Conservation (phyloP, 2,113 vertebrate genomes). For the Pongo abelii region DNA sequence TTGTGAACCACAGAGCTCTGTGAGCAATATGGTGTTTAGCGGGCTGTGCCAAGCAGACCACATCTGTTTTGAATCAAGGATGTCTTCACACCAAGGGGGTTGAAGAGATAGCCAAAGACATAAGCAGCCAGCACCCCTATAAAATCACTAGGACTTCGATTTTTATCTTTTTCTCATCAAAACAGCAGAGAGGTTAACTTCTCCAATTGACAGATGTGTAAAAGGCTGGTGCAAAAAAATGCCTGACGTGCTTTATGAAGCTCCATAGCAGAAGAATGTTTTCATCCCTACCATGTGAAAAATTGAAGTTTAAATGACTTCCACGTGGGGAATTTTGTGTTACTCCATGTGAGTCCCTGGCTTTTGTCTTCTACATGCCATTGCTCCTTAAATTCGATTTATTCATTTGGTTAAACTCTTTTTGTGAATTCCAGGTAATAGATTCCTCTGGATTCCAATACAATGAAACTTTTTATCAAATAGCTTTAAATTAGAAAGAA, state of each 20-base stretch:
- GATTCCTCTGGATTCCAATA: slow-evolving; percentile 11
- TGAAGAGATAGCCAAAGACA: slow-evolving; percentile 51
- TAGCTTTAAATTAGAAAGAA: background rate
- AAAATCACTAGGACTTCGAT: slow-evolving; percentile 66
- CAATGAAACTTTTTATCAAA: slow-evolving; percentile 35
- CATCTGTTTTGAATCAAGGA: slow-evolving; percentile 67
- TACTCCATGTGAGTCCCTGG: slow-evolving; percentile 1
- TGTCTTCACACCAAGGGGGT: slow-evolving; percentile 50
- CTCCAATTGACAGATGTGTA: slow-evolving; percentile 58
- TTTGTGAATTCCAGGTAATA: slow-evolving; percentile 36
- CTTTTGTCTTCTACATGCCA: slow-evolving; percentile 53
- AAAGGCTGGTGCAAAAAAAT: slow-evolving; percentile 37
- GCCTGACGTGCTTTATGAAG: slow-evolving; percentile 47
- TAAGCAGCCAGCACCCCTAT: slow-evolving; percentile 14
- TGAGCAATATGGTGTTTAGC: background rate
- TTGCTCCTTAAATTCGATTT: slow-evolving; percentile 60
- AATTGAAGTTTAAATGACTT: slow-evolving; percentile 66
- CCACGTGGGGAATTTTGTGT: slow-evolving; percentile 63
- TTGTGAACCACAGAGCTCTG: background rate
- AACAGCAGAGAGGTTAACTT: slow-evolving; percentile 65
- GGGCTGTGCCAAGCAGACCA: background rate
- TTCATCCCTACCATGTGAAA: slow-evolving; percentile 59
- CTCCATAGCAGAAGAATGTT: slow-evolving; percentile 44
- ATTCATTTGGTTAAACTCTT: slow-evolving; percentile 39
- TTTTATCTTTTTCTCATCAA: slow-evolving; percentile 71